phyloP scores from a whole-genome alignment of 1,140 invertebrate species.

The Anastatus disparis region DNA sequence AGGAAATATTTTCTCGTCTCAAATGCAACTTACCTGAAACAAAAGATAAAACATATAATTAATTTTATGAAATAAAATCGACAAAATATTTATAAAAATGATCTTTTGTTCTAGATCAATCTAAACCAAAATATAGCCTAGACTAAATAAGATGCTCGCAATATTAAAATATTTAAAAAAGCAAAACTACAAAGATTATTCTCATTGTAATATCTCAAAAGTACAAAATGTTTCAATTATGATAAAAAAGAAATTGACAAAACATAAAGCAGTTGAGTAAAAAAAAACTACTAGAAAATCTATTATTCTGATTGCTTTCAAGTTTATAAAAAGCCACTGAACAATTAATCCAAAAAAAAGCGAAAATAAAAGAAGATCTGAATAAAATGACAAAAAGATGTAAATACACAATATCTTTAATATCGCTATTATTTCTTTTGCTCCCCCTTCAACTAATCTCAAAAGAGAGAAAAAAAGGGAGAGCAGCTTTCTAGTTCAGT shows the following conservation, averaged over 20 bases:
- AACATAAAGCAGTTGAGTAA: background rate
- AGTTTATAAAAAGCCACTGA: background rate
- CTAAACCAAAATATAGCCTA: too few species aligned
- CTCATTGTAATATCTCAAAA: too few species aligned
- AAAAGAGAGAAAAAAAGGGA: background rate
- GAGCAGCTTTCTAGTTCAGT: too few species aligned
- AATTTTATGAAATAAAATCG: too few species aligned
- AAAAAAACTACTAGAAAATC: background rate
- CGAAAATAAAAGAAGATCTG: background rate
- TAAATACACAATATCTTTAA: constrained; percentile 15
- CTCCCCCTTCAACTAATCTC: too few species aligned
- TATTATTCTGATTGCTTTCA: constrained; percentile 10
- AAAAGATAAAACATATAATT: background rate
- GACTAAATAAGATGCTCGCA: too few species aligned
- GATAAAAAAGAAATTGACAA: too few species aligned
- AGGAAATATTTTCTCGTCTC: background rate
- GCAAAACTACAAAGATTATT: too few species aligned
- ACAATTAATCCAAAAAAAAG: constrained; percentile 16
- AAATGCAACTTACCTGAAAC: constrained; percentile 22
- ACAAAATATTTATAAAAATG: too few species aligned
- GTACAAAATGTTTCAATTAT: too few species aligned
- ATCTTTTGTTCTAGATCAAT: too few species aligned
- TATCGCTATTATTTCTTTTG: background rate
- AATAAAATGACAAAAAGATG: background rate
- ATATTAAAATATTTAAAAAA: too few species aligned